phyloP scores from a whole-genome alignment of 2,888 invertebrate species.

The Anodontia alba region DNA sequence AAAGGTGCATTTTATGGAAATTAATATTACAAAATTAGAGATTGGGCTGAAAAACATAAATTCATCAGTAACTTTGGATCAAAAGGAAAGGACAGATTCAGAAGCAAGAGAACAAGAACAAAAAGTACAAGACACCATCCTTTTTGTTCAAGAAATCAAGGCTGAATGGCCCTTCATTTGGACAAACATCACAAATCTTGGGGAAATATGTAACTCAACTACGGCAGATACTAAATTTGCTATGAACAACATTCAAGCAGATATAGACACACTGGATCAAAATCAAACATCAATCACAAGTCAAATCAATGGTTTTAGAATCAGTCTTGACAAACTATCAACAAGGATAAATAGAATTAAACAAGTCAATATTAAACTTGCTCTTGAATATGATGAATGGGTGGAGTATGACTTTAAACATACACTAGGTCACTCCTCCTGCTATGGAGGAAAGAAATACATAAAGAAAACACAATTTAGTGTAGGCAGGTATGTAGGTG shows the following conservation, averaged over 20 bases:
- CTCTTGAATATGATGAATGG: constrained; percentile 68
- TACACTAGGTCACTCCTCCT: constrained; percentile 62
- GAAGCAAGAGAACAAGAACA: not conserved
- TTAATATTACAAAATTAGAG: constrained; percentile 52
- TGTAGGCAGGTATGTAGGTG: constrained; percentile 73
- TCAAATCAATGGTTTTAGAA: constrained; percentile 23
- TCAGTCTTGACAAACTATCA: constrained; percentile 2
- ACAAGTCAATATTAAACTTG: constrained; percentile 31
- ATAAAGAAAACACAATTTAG: constrained; percentile 65
- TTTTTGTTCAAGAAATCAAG: constrained; percentile 42
- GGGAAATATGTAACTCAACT: constrained; percentile 24
- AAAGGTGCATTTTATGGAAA: constrained; percentile 39
- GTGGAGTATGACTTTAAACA: constrained; percentile 70
- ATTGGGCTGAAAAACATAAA: constrained; percentile 35
- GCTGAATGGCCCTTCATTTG: constrained; percentile 36
- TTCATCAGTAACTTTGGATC: constrained; percentile 33
- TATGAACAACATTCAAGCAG: not conserved
- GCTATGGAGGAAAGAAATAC: constrained; percentile 69
- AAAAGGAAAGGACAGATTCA: constrained; percentile 1
- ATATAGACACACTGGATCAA: constrained; percentile 34
- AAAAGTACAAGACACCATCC: constrained; percentile 16
- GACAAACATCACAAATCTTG: constrained; percentile 31
- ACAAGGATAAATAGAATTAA: not conserved
- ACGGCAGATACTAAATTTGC: constrained; percentile 4
- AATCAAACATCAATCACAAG: constrained; percentile 35